Base-by-base conservation (phyloP, 2,797 vertebrate genomes). In the Phrynocephalus vlangalii region DNA sequence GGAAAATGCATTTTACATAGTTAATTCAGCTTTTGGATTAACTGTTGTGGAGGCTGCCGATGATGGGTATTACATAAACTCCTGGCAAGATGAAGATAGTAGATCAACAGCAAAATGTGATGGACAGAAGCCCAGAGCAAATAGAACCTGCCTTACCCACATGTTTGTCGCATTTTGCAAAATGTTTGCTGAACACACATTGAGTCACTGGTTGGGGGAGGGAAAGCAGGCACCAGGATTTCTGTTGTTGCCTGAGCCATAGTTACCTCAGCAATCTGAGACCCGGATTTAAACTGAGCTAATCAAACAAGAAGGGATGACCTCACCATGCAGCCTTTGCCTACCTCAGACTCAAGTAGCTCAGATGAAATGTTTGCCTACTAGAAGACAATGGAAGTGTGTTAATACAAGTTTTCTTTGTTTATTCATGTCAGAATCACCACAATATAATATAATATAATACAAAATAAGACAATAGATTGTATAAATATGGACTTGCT, bases 271-370 rank as follows among this genome's bases (percentile, higher is more conserved):
- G 85, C 82, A 95, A 94, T 90, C 33, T 87, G 90, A 76, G 87
- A 91, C 77, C 88, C 92, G 89, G 56, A 88, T 91, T 91, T 94
- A 92, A 93, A 87, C 87, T 86, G 93, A 92, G 89, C 91, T 95
- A 89, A 84, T 90, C 90, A 94, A 93, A 95, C 94, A 92, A 89
- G 86, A 94, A 82, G 82, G 52, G 91, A 85, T 92, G 92, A 91
- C 94, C 93, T 93, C 88, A 33, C 33, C 94, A 94, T 94, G 83
- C 75, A 71, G 85, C 91, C 93, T 93, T 92, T 95, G 93, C 90
- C 93, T 94, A 92, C 93, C 44, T n/a, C 38, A 52, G 87, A 81
- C 44, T 11, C 79, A 79, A 7, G 33, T 79, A 30, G 28, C 70
- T 60, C 18, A 30, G 24, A 75, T 60, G 48, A 60, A 75, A 60